Conservation (phyloP, 2,888 invertebrate genomes). For the Calameuta filiformis region DNA sequence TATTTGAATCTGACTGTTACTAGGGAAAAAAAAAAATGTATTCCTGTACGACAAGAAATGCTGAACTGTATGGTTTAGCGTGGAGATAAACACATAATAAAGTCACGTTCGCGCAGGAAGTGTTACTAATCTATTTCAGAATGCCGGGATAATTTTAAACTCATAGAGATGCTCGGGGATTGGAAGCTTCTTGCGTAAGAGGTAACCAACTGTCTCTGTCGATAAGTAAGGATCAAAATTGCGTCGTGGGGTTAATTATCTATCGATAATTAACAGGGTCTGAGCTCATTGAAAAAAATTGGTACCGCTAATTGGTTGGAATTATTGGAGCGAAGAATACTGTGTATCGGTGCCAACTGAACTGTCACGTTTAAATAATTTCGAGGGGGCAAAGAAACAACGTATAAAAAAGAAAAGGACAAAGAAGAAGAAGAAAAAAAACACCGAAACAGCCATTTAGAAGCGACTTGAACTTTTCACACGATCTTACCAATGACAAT, state of each 20-base stretch:
- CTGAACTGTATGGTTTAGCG: neutral
- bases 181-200: neutral
- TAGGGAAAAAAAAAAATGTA: neutral
- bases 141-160: neutral
- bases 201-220: neutral
- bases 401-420: neutral
- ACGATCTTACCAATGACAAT: slow-evolving; percentile 3
- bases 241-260: slow-evolving; percentile 1
- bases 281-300: neutral
- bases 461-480: slow-evolving; percentile 11
- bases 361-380: slow-evolving; percentile 16
- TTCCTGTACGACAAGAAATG: neutral
- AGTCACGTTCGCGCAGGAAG: neutral
- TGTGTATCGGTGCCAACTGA: slow-evolving; percentile 22
- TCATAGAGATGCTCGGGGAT: neutral
- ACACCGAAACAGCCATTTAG: neutral
- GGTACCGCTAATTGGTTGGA: slow-evolving; percentile 17
- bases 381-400: neutral
- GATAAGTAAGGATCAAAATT: neutral
- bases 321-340: slow-evolving; percentile 28
- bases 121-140: neutral
- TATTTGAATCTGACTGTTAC: neutral
- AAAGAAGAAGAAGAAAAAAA: neutral
- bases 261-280: neutral
- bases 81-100: neutral